Evolutionary conservation across 2,888 invertebrate genomes (phyloP).

Genomic region (Euplagia quadripunctaria): DNA sequence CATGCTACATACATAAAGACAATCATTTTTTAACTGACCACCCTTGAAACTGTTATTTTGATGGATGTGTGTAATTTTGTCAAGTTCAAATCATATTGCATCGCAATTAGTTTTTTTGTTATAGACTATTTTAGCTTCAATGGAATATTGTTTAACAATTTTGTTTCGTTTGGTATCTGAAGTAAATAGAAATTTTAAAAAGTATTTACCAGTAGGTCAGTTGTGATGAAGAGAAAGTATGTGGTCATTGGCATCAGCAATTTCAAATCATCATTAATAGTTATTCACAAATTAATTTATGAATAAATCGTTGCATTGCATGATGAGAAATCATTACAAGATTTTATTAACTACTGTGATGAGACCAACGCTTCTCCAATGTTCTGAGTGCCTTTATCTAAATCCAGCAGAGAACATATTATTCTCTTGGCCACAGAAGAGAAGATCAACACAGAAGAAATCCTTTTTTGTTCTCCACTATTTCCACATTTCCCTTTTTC

Average conservation of each 20-base stretch:
- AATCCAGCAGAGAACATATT: too few species aligned
- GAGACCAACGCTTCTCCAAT: not conserved
- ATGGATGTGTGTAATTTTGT: slow-evolving; percentile 34
- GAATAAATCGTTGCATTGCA: not conserved
- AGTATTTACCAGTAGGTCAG: not conserved
- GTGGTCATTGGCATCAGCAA: not conserved
- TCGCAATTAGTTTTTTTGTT: slow-evolving; percentile 4
- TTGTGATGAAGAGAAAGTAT: not conserved
- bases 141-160: not conserved
- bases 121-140: not conserved
- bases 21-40: slow-evolving; percentile 48
- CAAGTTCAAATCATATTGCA: slow-evolving; percentile 14
- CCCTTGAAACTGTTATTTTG: slow-evolving; percentile 44
- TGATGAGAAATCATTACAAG: not conserved
- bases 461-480: too few species aligned
- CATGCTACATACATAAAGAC: slow-evolving; percentile 28
- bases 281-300: not conserved
- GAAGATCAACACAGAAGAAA: too few species aligned
- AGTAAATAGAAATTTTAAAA: not conserved
- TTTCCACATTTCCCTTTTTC: too few species aligned
- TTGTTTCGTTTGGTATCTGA: not conserved
- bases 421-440: too few species aligned
- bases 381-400: too few species aligned
- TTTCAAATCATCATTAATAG: not conserved
- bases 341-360: not conserved